These are phyloP conservation scores for Latheticus oryzae DNA, from an alignment of 2,888 invertebrate species.

Conservation along the genomic window DNA sequence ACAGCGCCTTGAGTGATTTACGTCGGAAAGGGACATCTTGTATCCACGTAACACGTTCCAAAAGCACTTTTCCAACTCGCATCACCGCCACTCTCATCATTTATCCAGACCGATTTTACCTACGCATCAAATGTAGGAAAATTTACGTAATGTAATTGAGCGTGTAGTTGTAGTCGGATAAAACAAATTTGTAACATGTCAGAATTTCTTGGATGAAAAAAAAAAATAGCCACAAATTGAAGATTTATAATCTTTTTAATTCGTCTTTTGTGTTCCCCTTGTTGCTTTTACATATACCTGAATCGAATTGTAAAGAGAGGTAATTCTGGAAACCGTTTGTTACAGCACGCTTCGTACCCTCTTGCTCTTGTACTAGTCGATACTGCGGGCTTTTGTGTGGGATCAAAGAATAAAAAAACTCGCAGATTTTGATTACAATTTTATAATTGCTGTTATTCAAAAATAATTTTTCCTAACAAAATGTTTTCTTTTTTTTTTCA, in stretches of 20 bases:
- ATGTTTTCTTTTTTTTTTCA: slow-evolving; percentile 44
- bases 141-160: not conserved
- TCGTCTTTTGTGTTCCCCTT: slow-evolving; percentile 42
- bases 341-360: slow-evolving; percentile 49
- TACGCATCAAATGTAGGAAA: not conserved
- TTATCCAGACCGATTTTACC: slow-evolving; percentile 20
- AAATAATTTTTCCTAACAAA: no score
- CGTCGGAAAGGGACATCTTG: slow-evolving; percentile 58
- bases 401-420: slow-evolving; percentile 8
- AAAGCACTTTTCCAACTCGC: slow-evolving; percentile 15
- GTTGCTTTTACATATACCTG: slow-evolving; percentile 43
- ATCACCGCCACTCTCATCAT: slow-evolving; percentile 19
- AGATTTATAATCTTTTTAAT: slow-evolving; percentile 44
- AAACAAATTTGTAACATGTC: slow-evolving; percentile 3
- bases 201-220: no score
- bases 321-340: slow-evolving; percentile 50
- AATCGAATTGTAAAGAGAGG: slow-evolving; percentile 44
- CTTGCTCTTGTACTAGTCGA: slow-evolving; percentile 28
- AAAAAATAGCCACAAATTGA: slow-evolving; percentile 29
- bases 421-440: no score
- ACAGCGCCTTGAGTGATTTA: slow-evolving; percentile 66
- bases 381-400: slow-evolving; percentile 29
- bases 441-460: no score
- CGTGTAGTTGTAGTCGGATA: no score
- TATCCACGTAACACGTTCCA: slow-evolving; percentile 41